Conservation (phyloP, 2,888 invertebrate species). For the Chouioia cunea region DNA sequence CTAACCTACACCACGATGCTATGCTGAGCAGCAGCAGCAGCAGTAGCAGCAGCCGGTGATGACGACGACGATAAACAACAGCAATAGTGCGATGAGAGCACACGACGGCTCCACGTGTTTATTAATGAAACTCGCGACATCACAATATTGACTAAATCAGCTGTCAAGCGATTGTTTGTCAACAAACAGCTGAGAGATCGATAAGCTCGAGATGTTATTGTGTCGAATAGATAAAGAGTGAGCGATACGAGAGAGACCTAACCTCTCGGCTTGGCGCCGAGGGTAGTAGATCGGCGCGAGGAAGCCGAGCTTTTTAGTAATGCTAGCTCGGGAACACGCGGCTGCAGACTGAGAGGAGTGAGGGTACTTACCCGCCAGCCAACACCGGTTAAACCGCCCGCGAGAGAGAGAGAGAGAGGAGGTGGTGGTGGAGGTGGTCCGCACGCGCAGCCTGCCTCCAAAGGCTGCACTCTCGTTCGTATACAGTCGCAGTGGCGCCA, state of each 20-base stretch:
- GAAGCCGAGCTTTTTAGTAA: conserved; percentile 57
- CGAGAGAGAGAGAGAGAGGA: conserved; percentile 54
- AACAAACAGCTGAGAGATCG: not conserved
- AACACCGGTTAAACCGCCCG: conserved; percentile 51
- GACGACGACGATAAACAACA: too few relatives aligned
- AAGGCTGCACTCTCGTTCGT: conserved; percentile 11
- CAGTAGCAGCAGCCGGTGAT: too few relatives aligned
- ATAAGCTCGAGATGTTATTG: not conserved
- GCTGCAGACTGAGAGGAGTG: conserved; percentile 66
- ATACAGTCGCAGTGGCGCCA: conserved; percentile 27
- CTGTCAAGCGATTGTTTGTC: too few relatives aligned
- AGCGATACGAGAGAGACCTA: conserved; percentile 34
- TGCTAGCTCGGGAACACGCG: conserved; percentile 68
- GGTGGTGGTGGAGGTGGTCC: conserved; percentile 57
- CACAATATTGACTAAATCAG: too few relatives aligned
- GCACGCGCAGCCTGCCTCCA: conserved; percentile 45
- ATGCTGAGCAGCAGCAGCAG: not conserved
- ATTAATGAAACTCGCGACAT: too few relatives aligned
- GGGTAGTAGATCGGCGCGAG: conserved; percentile 58
- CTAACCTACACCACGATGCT: conserved; percentile 26
- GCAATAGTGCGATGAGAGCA: too few relatives aligned
- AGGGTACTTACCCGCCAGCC: conserved; percentile 67
- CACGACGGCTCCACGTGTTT: too few relatives aligned
- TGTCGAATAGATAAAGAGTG: not conserved
- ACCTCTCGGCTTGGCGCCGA: conserved; percentile 50